Conservation (phyloP, 1,140 invertebrate genomes). For the Orchestia grillus region DNA sequence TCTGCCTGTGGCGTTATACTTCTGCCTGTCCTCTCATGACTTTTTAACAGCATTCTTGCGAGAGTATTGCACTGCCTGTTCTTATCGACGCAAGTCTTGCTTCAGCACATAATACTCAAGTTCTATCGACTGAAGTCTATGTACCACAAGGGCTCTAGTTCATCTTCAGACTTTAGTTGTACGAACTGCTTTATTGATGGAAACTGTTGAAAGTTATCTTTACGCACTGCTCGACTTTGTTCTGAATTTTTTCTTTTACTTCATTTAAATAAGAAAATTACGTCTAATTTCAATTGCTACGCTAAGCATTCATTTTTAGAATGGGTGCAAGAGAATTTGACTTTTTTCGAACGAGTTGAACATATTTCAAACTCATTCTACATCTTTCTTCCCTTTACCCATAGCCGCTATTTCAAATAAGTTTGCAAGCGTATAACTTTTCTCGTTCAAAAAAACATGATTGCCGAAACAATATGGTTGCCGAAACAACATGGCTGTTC, state of each 20-base stretch:
- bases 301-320: neutral
- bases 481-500: neutral
- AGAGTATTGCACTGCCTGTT: slow-evolving; percentile 25
- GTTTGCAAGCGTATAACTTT: too few relatives aligned
- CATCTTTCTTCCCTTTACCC: neutral
- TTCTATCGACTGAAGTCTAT: neutral
- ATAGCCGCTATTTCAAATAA: neutral
- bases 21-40: neutral
- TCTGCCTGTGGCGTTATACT: neutral
- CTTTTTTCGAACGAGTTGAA: neutral
- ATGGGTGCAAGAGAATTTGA: neutral
- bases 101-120: neutral
- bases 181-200: neutral
- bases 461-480: neutral
- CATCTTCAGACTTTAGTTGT: neutral
- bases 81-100: neutral
- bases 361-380: neutral
- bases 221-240: too few relatives aligned
- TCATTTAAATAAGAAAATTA: neutral
- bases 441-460: neutral
- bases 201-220: neutral
- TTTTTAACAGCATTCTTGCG: neutral
- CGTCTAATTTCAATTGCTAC: neutral
- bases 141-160: neutral
- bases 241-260: neutral